These are phyloP conservation scores for Parnassius glacialis DNA, from an alignment of 2,888 invertebrate species.

Conservation along the genomic window DNA sequence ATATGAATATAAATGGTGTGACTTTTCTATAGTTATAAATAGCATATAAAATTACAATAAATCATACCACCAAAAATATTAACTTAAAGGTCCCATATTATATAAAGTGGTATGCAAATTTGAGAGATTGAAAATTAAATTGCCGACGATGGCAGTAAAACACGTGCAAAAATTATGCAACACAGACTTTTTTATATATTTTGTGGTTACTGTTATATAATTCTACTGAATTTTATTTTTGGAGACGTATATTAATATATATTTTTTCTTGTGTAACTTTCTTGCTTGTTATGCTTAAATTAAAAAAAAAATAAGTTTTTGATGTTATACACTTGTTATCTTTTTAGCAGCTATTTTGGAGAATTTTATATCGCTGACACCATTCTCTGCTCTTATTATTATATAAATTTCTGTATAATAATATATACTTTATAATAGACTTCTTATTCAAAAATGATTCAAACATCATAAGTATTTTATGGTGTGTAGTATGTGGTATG, in stretches of 20 bases:
- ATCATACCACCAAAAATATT: too few relatives aligned
- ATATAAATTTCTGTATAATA: constrained; percentile 11
- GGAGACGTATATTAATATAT: constrained; percentile 1
- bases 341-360: constrained; percentile 21
- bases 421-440: constrained; percentile 1
- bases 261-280: constrained; percentile 4
- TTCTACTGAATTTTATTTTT: constrained; percentile 1
- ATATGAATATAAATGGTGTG: too few relatives aligned
- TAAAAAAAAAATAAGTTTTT: constrained; percentile 15
- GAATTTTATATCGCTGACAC: constrained; percentile 15
- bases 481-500: background rate
- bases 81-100: too few relatives aligned
- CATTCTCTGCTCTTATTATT: constrained; percentile 5
- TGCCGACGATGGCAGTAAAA: too few relatives aligned
- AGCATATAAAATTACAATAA: too few relatives aligned
- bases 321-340: constrained; percentile 24
- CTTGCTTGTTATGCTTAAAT: constrained; percentile 18
- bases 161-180: too few relatives aligned
- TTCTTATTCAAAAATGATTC: background rate
- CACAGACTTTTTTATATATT: too few relatives aligned
- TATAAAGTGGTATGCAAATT: too few relatives aligned
- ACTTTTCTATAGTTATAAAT: too few relatives aligned
- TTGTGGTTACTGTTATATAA: background rate
- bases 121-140: too few relatives aligned
- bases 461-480: background rate